Evolutionary conservation across 2,113 vertebrate species (phyloP).

Genomic region (Leptosomus discolor): DNA sequence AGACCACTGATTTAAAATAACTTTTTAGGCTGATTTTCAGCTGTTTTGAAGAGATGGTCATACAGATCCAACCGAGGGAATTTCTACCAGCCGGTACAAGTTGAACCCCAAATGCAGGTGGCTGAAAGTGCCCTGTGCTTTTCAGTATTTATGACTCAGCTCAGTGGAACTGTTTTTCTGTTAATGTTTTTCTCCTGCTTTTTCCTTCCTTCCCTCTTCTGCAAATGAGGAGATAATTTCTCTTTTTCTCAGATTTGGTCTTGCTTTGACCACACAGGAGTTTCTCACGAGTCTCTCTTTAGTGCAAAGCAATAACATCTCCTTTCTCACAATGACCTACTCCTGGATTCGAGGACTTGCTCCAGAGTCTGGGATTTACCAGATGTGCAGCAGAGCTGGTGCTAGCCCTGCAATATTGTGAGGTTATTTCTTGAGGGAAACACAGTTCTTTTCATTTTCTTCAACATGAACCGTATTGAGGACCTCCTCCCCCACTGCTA

Average conservation of each 20-base stretch:
- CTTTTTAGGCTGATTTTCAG: not conserved
- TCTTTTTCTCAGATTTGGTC: not conserved
- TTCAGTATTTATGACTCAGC: not conserved
- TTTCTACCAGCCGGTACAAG: not conserved
- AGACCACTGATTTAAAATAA: not conserved
- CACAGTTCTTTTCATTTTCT: not conserved
- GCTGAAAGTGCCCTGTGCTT: not conserved
- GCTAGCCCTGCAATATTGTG: not conserved
- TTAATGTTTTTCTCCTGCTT: not conserved
- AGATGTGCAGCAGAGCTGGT: not conserved
- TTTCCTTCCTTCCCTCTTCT: not conserved
- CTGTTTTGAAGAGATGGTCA: not conserved
- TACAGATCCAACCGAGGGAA: not conserved
- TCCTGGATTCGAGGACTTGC: not conserved
- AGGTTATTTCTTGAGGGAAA: not conserved
- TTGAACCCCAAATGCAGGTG: not conserved
- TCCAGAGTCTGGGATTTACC: not conserved
- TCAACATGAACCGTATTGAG: not conserved
- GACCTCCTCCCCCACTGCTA: not conserved
- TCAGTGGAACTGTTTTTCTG: not conserved
- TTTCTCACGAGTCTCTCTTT: not conserved
- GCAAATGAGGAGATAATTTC: not conserved
- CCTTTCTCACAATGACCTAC: not conserved
- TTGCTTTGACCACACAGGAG: not conserved
- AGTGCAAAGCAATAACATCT: not conserved